Evolutionary conservation across 2,888 invertebrate species (phyloP).

Genomic region (Dicycla oo): DNA sequence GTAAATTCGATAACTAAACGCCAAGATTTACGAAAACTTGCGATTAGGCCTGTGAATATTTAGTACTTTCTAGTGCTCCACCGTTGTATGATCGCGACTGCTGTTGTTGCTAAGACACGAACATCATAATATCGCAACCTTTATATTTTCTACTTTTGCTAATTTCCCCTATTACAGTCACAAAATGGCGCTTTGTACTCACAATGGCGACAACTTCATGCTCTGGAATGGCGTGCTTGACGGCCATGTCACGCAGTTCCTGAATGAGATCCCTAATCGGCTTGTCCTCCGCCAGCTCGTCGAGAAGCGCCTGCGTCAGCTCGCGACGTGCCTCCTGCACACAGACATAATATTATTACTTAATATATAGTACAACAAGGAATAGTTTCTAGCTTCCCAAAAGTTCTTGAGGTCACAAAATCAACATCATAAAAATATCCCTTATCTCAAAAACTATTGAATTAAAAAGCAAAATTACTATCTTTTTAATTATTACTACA

Average conservation of each 20-base stretch:
- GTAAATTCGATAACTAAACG: neutral
- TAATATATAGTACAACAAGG: neutral
- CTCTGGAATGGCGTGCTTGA: constrained; percentile 96
- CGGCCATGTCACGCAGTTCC: constrained; percentile 96
- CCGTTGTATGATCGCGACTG: neutral
- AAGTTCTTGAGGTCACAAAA: neutral
- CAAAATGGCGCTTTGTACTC: constrained; percentile 77
- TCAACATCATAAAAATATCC: neutral
- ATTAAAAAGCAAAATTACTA: neutral
- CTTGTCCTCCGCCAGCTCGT: constrained; percentile 96
- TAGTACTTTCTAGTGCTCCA: too few relatives aligned
- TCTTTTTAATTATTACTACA: neutral
- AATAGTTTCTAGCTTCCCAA: neutral
- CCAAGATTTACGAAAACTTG: neutral
- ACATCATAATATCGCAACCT: neutral
- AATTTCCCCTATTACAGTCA: neutral
- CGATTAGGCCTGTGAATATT: neutral
- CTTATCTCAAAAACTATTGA: neutral
- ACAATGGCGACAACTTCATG: constrained; percentile 97
- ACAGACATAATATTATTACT: neutral
- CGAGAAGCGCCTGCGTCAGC: constrained; percentile 93
- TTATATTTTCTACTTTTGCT: neutral
- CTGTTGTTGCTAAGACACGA: neutral
- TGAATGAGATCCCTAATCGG: constrained; percentile 95
- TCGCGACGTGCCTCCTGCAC: constrained; percentile 90